Evolutionary conservation across 2,888 invertebrate genomes (phyloP), one percentile per base, ranked within the genome.

Genomic region (Drosophila formosana): DNA sequence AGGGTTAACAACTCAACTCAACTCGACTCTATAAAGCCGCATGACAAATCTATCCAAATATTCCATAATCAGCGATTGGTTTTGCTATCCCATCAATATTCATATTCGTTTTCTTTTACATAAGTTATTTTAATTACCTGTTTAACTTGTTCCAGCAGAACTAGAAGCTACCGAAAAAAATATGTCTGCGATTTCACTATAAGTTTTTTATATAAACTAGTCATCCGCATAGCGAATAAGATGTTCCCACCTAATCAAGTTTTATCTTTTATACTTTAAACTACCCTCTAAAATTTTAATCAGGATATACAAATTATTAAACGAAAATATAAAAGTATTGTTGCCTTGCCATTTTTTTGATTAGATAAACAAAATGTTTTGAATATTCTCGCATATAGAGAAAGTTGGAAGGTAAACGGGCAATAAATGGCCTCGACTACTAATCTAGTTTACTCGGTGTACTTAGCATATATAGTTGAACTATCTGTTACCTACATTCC

Each of bases 1-100:
- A 68, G 72, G 65, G 61, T 68, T 65, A 76, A 68, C 47, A 67
- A 72, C 67, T 72, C 63, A 46, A 57, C 32, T 46, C 41, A 56
- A 63, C 65, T 62, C 43, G 37, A 50, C 28, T 52, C 26, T 39
- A 23, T 18, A 18, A 18, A 64, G 28, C 23, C 46, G 32, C 37
- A 53, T 41, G 23, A 34, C 28, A 56, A 73, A 65, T 53, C 37
- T 64, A 60, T 23, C 41, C 37, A n/a, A 50, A 50, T 50, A 32
- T 30, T 41, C 49, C 57, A 28, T 13, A 37, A 53, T 41, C 47
- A 11, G 18, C 13, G 23, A 39, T 47, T 64, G 60, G 37, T 52
- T 70, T 63, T 9, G 32, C 37, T 7, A 3, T n/a, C 49, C 18
- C 43, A 34, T 56, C 34, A 18, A 9, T 34, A 56, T 46, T 34